Evolutionary conservation across 2,113 vertebrate species (phyloP), one percentile per base, ranked within the genome.

Genomic region (Sinocyclocheilus rhinocerous): DNA sequence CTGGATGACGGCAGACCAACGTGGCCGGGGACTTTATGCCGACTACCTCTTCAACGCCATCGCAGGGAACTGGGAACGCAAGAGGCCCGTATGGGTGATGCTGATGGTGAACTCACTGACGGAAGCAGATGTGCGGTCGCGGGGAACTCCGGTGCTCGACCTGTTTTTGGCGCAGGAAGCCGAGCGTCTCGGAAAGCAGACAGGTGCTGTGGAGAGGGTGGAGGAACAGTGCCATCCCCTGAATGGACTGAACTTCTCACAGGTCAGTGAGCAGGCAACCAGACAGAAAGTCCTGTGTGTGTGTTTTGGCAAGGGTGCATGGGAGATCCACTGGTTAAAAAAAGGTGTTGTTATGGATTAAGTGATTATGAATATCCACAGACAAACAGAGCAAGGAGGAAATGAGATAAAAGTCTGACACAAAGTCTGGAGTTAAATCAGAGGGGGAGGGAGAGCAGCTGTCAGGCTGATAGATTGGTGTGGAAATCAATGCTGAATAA

Each of bases 61-160:
- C 0, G 97, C 97, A 0, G 98, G 98, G 29, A 98, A 99, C 94
- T 99, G 98, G 98, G 98, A 99, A 89, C 96, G 98, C 90, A 99
- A 99, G 92, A 95, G 98, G 89, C 98, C 98, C 0, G 97, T 99
- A 50, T 99, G 98, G 98, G 97, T 99, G 92, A 99, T 99, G 98
- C 96, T 99, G 67, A 99, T 99, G 98, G 97, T 99, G 86, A 99
- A 99, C 94, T 99, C 98, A 0, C 93, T 99, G 91, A 99, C 98
- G 0, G 98, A 99, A 93, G 96, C 96, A 0, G 98, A 99, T 20
- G 96, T 99, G n/a, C 94, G 97, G 81, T 97, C 97, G 72, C 92
- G 98, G 0, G 98, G 98, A 0, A 97, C 97, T 50, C 98, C 98
- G 0, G 97, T 99, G 81, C 94, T 99, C 0, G 98, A 99, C 91